Conservation (phyloP, 1,140 invertebrate species). For the Caerostris extrusa region DNA sequence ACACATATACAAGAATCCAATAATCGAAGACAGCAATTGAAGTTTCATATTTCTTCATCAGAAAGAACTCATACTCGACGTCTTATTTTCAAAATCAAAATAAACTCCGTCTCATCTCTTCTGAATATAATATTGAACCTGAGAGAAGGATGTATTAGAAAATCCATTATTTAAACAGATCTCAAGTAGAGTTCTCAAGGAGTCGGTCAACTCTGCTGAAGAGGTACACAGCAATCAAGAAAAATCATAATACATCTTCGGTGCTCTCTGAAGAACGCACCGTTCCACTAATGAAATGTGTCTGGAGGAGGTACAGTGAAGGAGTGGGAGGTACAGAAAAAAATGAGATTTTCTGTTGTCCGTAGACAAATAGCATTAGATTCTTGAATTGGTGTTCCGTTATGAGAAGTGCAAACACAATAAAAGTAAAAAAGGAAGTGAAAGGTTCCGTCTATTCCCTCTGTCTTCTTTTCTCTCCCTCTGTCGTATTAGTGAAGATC, state of each 20-base stretch:
- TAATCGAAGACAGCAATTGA: not conserved
- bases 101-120: not conserved
- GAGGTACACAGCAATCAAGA: slow-evolving; percentile 58
- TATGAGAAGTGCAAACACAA: slow-evolving; percentile 69
- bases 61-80: no score
- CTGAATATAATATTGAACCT: not conserved
- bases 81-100: slow-evolving; percentile 16
- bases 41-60: not conserved
- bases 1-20: not conserved
- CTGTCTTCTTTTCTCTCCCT: no score
- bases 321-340: not conserved
- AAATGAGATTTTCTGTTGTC: slow-evolving; percentile 57
- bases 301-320: not conserved
- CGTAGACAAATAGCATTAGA: slow-evolving; percentile 67
- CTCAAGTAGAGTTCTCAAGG: slow-evolving; percentile 26
- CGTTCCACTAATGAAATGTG: slow-evolving; percentile 62
- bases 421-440: slow-evolving; percentile 63
- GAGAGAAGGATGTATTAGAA: not conserved
- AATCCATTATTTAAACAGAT: slow-evolving; percentile 66
- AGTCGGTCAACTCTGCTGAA: slow-evolving; percentile 18
- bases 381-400: slow-evolving; percentile 66
- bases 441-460: not conserved
- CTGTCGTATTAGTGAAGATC: not conserved
- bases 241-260: slow-evolving; percentile 52
- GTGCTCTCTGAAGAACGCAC: not conserved